Evolutionary conservation across 2,888 invertebrate species (phyloP), one percentile per base, ranked within the genome.

Genomic region (Malthinus seriepunctatus): DNA sequence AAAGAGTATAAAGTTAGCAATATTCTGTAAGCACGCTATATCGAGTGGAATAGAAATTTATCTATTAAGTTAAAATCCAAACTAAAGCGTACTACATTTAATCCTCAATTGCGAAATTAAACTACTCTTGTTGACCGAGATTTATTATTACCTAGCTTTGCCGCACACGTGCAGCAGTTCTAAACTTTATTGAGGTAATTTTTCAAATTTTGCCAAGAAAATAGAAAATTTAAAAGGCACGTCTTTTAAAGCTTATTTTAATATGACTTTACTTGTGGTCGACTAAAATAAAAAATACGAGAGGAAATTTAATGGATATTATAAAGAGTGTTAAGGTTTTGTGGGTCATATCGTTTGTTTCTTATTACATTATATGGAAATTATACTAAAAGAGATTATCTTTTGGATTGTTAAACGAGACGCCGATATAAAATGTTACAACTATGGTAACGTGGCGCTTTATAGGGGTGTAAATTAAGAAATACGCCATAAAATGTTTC

Each of bases 331-430:
- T 57, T 55, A 57, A 62, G 58, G 52, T 56, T 53, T 52, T 52
- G 34, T 23, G 51, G 47, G 58, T 59, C 23, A 23, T 23, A 23
- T 23, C 23, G 23, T 23, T 23, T 23, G 23, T 23, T 23, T 23
- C 23, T 23, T 23, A 23, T 23, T 23, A 5, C 23, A 23, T 23
- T 23, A 23, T 23, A 5, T 23, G 23, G 61, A 64, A 67, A 66
- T 67, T 64, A 64, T 54, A 57, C 61, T 62, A 59, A 59, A 58
- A 67, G 57, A 63, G 65, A 67, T 67, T 66, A 67, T 66, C 65
- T 64, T 56, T 51, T 60, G 56, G 63, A 66, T 60, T 62, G 64
- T 60, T 62, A 58, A 60, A 53, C 63, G 62, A 56, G 60, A 60
- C 56, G 63, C 54, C 60, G 65, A 56, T 63, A 60, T 65, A 63